Conservation (phyloP, 2,113 vertebrate species). For the rat (Rattus norvegicus) region DNA sequence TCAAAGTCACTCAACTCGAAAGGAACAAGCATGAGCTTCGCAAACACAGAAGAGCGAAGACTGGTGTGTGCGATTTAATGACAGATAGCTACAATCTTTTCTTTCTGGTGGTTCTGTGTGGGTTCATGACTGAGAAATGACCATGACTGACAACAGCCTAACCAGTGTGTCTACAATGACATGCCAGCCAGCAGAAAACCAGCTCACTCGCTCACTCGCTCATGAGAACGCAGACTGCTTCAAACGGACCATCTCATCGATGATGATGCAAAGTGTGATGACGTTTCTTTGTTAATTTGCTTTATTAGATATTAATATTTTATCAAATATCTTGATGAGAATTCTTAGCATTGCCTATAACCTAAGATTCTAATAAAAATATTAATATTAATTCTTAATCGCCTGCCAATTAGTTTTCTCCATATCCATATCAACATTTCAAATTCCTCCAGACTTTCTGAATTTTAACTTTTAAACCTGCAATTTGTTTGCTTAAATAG, state of each 20-base stretch:
- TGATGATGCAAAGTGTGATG: not conserved
- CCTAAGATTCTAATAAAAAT: conserved; percentile 33
- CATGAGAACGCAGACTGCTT: not conserved
- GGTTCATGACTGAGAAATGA: not conserved
- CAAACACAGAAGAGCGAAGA: not conserved
- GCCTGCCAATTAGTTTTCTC: not conserved
- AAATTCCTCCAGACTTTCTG: not conserved
- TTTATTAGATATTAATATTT: conserved; percentile 27
- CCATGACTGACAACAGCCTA: not conserved
- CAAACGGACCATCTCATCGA: not conserved
- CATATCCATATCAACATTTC: not conserved
- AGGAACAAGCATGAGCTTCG: not conserved
- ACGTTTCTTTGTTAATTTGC: not conserved
- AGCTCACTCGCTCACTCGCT: not conserved
- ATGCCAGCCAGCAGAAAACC: not conserved
- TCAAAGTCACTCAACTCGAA: conserved; percentile 31
- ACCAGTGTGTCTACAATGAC: not conserved
- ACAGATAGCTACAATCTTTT: not conserved
- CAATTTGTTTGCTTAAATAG: conserved; percentile 20
- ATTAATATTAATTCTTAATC: conserved; percentile 34
- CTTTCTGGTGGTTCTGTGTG: not conserved
- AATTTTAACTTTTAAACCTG: conserved; percentile 7
- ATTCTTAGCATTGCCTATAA: not conserved
- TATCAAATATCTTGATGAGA: conserved; percentile 3
- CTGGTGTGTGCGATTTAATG: conserved; percentile 1